phyloP scores from a whole-genome alignment of 92 coral and sea anemone species.

The Epizoanthus scotinus region DNA sequence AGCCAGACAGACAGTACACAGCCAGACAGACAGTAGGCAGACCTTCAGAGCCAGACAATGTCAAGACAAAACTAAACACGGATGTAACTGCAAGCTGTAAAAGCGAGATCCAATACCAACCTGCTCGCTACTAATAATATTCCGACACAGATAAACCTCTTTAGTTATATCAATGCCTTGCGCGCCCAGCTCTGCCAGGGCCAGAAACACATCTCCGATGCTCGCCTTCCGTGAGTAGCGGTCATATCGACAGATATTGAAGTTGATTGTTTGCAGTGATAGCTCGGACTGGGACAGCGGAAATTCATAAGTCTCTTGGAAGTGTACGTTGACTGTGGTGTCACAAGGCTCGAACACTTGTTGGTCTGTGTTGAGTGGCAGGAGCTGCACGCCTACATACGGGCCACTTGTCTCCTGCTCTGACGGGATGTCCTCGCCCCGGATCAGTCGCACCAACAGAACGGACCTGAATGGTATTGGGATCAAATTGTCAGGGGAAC shows the following conservation, averaged over 20 bases:
- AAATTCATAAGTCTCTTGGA: constrained; percentile 70
- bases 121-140: constrained; percentile 85
- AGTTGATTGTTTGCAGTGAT: constrained; percentile 87
- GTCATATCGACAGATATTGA: constrained; percentile 95
- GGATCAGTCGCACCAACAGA: constrained; percentile 81
- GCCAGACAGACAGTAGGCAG: background rate
- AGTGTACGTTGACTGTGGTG: constrained; percentile 79
- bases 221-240: constrained; percentile 75
- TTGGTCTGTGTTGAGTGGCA: constrained; percentile 74
- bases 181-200: constrained; percentile 96
- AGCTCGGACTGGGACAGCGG: constrained; percentile 79
- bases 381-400: constrained; percentile 84
- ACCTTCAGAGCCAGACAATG: too few species aligned
- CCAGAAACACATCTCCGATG: constrained; percentile 91
- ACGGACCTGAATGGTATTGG: constrained; percentile 52
- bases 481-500: too few species aligned
- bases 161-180: constrained; percentile 90
- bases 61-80: background rate
- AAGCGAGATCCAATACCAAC: constrained; percentile 35
- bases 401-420: constrained; percentile 82
- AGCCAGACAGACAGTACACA: background rate
- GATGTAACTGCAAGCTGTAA: background rate
- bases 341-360: constrained; percentile 71
- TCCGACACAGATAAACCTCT: constrained; percentile 85
- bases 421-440: constrained; percentile 95